Conservation (phyloP, 2,113 vertebrate species). For the Phalacrocorax aristotelis region DNA sequence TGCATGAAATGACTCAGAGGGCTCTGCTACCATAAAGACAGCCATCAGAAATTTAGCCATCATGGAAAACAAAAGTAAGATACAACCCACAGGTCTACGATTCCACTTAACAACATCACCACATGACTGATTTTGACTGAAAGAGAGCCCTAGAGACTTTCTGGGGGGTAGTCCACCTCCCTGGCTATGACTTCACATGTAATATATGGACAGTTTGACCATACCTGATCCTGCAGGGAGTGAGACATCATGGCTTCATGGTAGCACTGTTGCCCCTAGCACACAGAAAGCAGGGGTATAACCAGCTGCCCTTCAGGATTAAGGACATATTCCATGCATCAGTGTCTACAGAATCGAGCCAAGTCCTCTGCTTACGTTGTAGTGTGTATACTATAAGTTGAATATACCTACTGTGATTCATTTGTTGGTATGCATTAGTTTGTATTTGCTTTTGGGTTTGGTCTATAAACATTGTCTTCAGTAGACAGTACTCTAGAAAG, state of each 20-base stretch:
- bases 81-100: accelerated
- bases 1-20: neutral
- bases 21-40: neutral
- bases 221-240: neutral
- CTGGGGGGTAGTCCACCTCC: neutral
- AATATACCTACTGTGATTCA: neutral
- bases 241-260: neutral
- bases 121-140: neutral
- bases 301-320: neutral
- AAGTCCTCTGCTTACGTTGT: neutral
- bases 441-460: neutral
- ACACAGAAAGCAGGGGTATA: neutral
- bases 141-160: neutral
- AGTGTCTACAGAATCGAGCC: neutral
- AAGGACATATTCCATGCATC: neutral
- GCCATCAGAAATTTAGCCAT: neutral
- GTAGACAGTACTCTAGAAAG: neutral
- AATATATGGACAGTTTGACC: neutral
- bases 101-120: too few relatives aligned
- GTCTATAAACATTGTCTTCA: neutral
- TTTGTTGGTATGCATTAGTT: neutral
- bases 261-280: neutral
- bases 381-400: neutral
- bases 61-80: neutral
- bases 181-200: neutral